Base-by-base conservation (phyloP, 2,797 vertebrate genomes). In the Hirundo rustica region DNA sequence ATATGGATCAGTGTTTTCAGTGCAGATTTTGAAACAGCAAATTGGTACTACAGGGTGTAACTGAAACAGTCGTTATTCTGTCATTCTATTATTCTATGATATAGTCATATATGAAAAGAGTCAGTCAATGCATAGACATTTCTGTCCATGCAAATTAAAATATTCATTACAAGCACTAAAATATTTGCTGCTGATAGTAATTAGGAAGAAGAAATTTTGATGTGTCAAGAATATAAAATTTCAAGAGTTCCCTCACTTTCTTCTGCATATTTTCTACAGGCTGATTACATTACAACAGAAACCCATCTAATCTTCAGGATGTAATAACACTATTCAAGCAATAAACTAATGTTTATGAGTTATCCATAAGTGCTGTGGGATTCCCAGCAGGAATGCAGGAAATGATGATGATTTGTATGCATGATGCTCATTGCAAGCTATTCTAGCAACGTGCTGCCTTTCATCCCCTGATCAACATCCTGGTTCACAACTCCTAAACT, bases 381-480 rank as follows among this genome's bases (percentile, higher is more conserved):
- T 81, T 75, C 70, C 34, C 32, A 71, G 23, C 2, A 27, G 29
- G 77, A 36, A 84, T n/a, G 22, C 47, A 79, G n/a, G 29, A 82
- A 85, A 82, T 81, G 2, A 55, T 32, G 10, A 67, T 75, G 50
- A 44, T 81, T 79, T 68, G 21, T 21, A 65, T 16, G 13, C n/a
- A 14, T 54, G 29, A 40, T 40, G 67, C 9, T 68, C 13, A 13
- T 50, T 65, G 48, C 29, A 55, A 82, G 26, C 13, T 81, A 25
- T 23, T 84, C 9, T 55, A 65, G 14, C 5, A 58, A 60, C 0
- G 0, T 55, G 45, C 8, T 55, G 20, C 9, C 10, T 79, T 68
- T 84, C 27, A 79, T 78, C 2, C 13, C 19, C 27, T 15, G 13
- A 68, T 27, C 13, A 85, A 71, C 75, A n/a, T 42, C 36, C 26